Evolutionary conservation across 2,888 invertebrate genomes (phyloP).

Genomic region (Lasioglossum oenotherae): DNA sequence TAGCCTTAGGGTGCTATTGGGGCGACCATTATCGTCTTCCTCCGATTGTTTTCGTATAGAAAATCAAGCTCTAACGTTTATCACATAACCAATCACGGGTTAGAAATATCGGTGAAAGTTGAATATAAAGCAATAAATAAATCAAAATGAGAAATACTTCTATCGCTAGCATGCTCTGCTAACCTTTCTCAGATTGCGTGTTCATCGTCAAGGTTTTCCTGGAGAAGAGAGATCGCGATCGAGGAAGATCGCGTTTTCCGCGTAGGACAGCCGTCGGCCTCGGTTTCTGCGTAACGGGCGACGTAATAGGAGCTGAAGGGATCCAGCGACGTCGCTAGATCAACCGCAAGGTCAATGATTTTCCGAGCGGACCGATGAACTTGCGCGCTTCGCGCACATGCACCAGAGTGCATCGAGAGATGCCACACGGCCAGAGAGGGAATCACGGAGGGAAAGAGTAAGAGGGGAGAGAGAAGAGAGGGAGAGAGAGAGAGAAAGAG

Average conservation of each 20-base stretch:
- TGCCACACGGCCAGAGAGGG: slow-evolving; percentile 6
- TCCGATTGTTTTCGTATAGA: background rate
- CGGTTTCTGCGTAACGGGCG: slow-evolving; percentile 55
- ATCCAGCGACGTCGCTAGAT: slow-evolving; percentile 64
- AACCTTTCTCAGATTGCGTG: too few species aligned
- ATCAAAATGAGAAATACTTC: too few species aligned
- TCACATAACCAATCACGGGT: background rate
- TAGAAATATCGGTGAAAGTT: too few species aligned
- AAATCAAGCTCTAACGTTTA: background rate
- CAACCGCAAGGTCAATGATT: slow-evolving; percentile 78
- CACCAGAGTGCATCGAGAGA: slow-evolving; percentile 31
- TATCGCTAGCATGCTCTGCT: too few species aligned
- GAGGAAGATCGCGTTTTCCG: slow-evolving; percentile 12
- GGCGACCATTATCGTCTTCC: background rate
- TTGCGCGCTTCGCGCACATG: slow-evolving; percentile 52
- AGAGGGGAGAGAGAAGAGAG: slow-evolving; percentile 24
- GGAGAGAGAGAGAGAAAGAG: slow-evolving; percentile 31
- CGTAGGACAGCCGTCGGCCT: slow-evolving; percentile 18
- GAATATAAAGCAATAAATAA: too few species aligned
- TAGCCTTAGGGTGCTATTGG: background rate
- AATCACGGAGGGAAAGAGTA: slow-evolving; percentile 18
- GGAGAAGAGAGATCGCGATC: background rate
- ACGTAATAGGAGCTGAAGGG: slow-evolving; percentile 56
- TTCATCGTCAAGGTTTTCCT: background rate
- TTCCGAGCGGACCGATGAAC: slow-evolving; percentile 76